A percentile compares a stretch with the other conserved stretches of the same genome.
phyloP scores from a whole-genome alignment of 2,888 invertebrate species.

The Onthophagus sagittarius region DNA sequence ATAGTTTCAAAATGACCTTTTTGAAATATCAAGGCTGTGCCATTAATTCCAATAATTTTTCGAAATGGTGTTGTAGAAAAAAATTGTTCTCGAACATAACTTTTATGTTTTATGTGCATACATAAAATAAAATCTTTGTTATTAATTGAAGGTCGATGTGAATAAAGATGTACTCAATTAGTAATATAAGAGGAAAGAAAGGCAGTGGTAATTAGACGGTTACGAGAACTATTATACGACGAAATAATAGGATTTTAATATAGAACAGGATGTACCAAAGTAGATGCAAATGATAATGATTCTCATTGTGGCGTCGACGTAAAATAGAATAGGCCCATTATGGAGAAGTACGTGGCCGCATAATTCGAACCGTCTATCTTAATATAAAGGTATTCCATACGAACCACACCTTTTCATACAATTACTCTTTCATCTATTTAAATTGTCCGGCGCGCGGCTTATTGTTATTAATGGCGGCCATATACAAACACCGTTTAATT shows the following conservation, averaged over 20 bases:
- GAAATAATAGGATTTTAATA: conserved; percentile 13
- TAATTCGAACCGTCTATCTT: conserved; percentile 5
- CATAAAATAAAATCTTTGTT: not conserved
- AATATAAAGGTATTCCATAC: conserved; percentile 5
- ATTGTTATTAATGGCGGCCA: conserved; percentile 12
- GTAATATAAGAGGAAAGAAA: not conserved
- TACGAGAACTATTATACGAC: not conserved
- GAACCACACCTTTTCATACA: conserved; percentile 10
- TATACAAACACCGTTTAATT: conserved; percentile 9
- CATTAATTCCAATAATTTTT: no score
- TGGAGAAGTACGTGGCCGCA: conserved; percentile 2
- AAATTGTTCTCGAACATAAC: no score
- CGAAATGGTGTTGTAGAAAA: no score
- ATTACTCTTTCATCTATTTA: conserved; percentile 12
- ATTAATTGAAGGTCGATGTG: not conserved
- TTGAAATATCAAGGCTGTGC: no score
- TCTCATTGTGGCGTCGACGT: conserved; percentile 2
- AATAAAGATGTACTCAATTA: not conserved
- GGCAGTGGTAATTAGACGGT: not conserved
- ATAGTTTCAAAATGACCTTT: no score
- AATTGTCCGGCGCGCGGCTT: conserved; percentile 3
- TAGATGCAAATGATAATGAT: conserved; percentile 13
- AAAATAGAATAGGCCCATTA: conserved; percentile 8
- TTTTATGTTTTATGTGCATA: not conserved
- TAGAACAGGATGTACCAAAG: conserved; percentile 12